These are phyloP conservation scores for Parelbella ahira DNA, from an alignment of 2,888 invertebrate genomes.

Conservation along the genomic window DNA sequence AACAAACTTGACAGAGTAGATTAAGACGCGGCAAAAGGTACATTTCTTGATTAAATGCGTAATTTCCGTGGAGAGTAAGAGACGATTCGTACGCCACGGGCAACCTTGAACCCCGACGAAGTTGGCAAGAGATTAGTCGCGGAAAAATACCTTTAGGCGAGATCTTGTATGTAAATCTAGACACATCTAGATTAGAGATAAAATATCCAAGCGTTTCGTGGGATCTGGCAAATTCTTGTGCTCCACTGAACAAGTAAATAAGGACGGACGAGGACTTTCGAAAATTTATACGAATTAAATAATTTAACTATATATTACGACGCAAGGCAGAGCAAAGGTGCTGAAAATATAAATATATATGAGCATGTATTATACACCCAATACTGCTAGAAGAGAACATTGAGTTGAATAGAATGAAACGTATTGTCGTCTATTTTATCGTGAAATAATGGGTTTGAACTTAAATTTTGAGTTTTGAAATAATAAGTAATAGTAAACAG, in stretches of 20 bases:
- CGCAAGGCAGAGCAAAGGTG: too few species aligned
- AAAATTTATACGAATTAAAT: too few species aligned
- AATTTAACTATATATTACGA: too few species aligned
- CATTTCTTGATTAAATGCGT: conserved; percentile 35
- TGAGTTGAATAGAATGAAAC: too few species aligned
- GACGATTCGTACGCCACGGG: conserved; percentile 33
- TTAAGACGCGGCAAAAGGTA: conserved; percentile 1
- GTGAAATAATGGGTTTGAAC: too few species aligned
- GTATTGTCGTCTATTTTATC: too few species aligned
- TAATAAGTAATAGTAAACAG: too few species aligned
- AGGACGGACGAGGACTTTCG: neutral
- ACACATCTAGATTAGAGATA: conserved; percentile 12
- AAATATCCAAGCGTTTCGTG: conserved; percentile 1
- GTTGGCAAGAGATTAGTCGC: conserved; percentile 41
- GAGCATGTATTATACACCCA: too few species aligned
- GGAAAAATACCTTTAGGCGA: conserved; percentile 7
- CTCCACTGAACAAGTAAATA: conserved; percentile 7
- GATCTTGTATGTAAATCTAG: conserved; percentile 15
- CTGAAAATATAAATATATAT: too few species aligned
- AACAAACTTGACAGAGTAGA: neutral
- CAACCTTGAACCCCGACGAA: conserved; percentile 48
- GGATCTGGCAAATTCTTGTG: conserved; percentile 4
- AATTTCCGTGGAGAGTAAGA: conserved; percentile 22
- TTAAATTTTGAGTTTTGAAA: too few species aligned
- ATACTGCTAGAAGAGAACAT: too few species aligned